Evolutionary conservation across 2,888 invertebrate species (phyloP), one percentile per base, ranked within the genome.

Genomic region (Odontothrips loti): DNA sequence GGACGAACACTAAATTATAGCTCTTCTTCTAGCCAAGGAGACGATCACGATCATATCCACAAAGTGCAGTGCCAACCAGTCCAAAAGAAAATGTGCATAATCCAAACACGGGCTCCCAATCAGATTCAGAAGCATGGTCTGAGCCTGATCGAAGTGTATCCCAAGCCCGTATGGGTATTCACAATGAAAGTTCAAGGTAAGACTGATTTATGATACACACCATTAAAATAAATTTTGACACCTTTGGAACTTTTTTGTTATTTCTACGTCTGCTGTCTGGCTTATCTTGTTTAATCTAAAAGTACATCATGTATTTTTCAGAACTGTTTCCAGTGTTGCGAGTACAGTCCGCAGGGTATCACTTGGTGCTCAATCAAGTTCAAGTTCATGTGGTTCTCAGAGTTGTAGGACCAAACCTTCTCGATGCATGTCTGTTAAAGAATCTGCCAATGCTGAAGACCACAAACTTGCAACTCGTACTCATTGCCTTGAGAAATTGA

Each of bases 61-160:
- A 75, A 12, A 12, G 68, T 75, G 20, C 58, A 15, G 20, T 6
- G 6, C 15, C 17, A 20, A 27, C 23, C 27, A 75, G 10, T 27
- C 23, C 12, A 23, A 75, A 75, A 27, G 68, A 27, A 8, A 12
- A 4, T 75, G 23, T 27, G n/a, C 23, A 12, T 27, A 75, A 75
- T 75, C 12, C 6, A 2, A 75, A 75, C 23, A 27, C 68, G 23
- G 68, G 68, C 12, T 75, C 68, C 23, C 68, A 75, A 10, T 90
- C 92, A 1, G 96, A 96, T 86, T 95, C 95, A 0, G 96, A 96
- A 86, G 92, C 94, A 51, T 96, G 95, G 93, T 95, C 95, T 0
- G 96, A 96, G 86, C 95, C 96, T 0, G 96, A 96, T 86, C 90
- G 95, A 79, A 92, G 91, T 82, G 95, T 96, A 2, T 95, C 95